Base-by-base conservation (phyloP, 2,888 invertebrate genomes). In the Acutogordius australiensis region DNA sequence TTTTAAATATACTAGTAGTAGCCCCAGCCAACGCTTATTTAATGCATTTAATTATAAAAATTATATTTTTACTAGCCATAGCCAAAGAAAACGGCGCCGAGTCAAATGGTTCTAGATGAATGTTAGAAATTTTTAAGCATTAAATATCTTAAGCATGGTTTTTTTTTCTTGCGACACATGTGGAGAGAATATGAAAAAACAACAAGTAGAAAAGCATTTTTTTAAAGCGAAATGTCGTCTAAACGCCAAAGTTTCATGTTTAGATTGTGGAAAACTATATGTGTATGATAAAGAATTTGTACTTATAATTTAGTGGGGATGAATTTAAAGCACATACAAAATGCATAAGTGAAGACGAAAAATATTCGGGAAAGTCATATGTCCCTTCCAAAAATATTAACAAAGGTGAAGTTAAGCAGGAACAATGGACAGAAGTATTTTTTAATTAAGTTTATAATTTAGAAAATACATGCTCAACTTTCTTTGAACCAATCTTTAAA, bases 261-360 rank as follows among this genome's bases (percentile, higher is more conserved):
- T 57, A 13, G 58, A 57, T 57, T 57, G 58, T 57, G 29, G 28
- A 57, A 57, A 57, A 29, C 8, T 29, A 8, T 51, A 23, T 51
- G 27, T 29, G 58, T 57, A 57, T n/a, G 8, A 28, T 57, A 57
- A 29, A 57, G 4, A 30, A 28, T 27, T 28, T 27, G 28, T 51
- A 13, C 62, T 64, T n/a, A 62, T 69, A 18, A 27, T 23, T 13
- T 37, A 60, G 70, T 66, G 70, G 70, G 4, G 65, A 68, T 61
- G 67, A 67, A 1, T 71, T 68, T 62, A 64, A 66, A 45, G 62
- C 64, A 44, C 71, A 71, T 63, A 68, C 64, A 2, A 68, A 68
- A 60, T 71, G 71, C 64, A 68, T 71, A 61, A 67, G 66, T 57
- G 71, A 71, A 62, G 69, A 68, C 30, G 68, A 70, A 63, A 70